phyloP scores from a whole-genome alignment of 2,797 vertebrate species.

The Poliocrania exsul region DNA sequence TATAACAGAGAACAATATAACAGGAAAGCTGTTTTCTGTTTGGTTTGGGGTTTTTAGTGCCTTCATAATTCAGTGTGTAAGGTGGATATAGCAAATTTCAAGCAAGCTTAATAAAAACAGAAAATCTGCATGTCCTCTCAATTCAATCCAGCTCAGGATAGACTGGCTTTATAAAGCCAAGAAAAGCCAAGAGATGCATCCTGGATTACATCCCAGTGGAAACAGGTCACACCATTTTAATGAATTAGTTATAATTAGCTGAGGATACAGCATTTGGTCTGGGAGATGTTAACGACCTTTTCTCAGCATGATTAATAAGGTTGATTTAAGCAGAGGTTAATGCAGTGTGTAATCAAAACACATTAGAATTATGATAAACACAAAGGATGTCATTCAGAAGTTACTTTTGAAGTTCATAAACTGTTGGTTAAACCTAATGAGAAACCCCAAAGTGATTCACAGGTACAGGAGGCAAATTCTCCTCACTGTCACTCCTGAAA shows the following conservation, averaged over 20 bases:
- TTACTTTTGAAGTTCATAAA: constrained; percentile 13
- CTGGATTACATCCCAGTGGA: constrained; percentile 21
- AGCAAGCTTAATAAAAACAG: neutral
- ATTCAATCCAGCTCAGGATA: neutral
- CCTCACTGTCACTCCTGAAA: neutral
- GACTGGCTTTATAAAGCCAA: neutral
- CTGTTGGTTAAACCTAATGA: neutral
- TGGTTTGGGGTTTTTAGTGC: neutral
- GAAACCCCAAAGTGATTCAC: constrained; percentile 10
- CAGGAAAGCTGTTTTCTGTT: neutral
- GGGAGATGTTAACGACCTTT: constrained; percentile 60
- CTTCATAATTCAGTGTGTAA: neutral
- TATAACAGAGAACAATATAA: neutral
- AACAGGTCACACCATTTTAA: constrained; percentile 48
- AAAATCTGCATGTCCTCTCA: neutral
- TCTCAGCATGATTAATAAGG: constrained; percentile 49
- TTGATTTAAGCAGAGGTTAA: constrained; percentile 59
- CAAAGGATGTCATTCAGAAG: constrained; percentile 46
- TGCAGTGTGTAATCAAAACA: constrained; percentile 62
- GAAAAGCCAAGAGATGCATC: neutral
- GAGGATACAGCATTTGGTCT: constrained; percentile 44
- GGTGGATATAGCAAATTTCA: neutral
- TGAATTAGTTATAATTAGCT: constrained; percentile 62
- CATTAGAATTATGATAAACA: constrained; percentile 46
- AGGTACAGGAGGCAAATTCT: neutral